Conservation (phyloP, 2,888 invertebrate genomes). For the Plebejus argus region DNA sequence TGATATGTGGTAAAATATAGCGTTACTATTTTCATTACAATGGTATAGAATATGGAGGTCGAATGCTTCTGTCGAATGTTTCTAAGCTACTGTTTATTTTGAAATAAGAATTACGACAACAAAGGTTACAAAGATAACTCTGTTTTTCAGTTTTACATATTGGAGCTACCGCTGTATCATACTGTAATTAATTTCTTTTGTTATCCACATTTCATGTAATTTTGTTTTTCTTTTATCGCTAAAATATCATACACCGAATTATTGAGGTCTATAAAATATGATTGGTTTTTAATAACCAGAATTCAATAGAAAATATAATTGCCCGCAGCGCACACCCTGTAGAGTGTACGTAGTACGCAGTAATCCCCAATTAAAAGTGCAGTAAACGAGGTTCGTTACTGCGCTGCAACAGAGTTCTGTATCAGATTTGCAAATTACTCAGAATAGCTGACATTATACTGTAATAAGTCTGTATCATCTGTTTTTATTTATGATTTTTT, state of each 20-base stretch:
- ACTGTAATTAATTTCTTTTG: too few relatives aligned
- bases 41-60: too few relatives aligned
- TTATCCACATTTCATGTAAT: background rate
- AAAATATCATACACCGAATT: too few relatives aligned
- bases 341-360: too few relatives aligned
- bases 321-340: background rate
- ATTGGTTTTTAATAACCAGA: background rate
- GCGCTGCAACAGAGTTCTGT: background rate
- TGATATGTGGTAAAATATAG: background rate
- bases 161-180: too few relatives aligned
- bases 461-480: background rate
- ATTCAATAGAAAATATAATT: background rate
- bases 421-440: background rate
- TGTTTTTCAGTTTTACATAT: too few relatives aligned
- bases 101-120: too few relatives aligned
- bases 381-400: background rate
- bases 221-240: too few relatives aligned
- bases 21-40: too few relatives aligned
- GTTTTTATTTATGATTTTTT: background rate
- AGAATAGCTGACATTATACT: background rate
- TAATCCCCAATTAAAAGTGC: slow-evolving; percentile 17
- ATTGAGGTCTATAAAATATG: background rate
- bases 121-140: too few relatives aligned
- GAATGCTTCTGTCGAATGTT: too few relatives aligned
- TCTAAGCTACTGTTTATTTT: too few relatives aligned